Base-by-base conservation (phyloP, 1,140 invertebrate genomes). In the Melipona quadrifasciata region DNA sequence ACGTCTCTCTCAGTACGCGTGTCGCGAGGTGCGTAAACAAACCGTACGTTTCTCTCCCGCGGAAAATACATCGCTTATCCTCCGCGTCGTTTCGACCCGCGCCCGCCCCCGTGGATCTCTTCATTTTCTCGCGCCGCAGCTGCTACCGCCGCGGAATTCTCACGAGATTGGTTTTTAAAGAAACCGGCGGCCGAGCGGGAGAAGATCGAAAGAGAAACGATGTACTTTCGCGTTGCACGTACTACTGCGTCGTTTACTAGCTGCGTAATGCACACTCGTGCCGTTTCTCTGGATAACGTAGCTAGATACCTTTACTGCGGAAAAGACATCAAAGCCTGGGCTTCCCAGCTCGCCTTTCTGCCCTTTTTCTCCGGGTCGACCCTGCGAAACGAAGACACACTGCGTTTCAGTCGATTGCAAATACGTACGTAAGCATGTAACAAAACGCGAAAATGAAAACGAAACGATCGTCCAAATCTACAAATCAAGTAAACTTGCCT, bases 261-360 rank as follows among this genome's bases (percentile, higher is more conserved):
- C 31, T 39, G 77, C 57, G 47, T 73, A 80, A 68, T 75, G 11
- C 27, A 68, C 82, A 53, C 86, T 78, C 31, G 11, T 39, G 47
- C 73, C 77, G 65, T 80, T 87, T 73, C 55, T 51, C 53, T 83
- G 83, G 87, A 88, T 84, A 90, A 78, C 78, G 72, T 90, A 84
- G 89, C 74, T 94, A 95, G 93, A 92, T 96, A 98, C 98, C 97
- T 98, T 98, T 89, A 98, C 97, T 86, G 97, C 97, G 84, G 97
- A 97, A 94, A 98, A 97, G 53, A 98, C 97, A 93, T 98, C 98
- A 91, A 98, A 98, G 65, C 98, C 98, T 57, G 97, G 97, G 93
- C 96, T 98, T 85, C 98, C 98, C 73, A 97, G 95, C 90, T 98
- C 97, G 61, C 97, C 98, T 94, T 98, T 98, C 90, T 97, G 96